Percentiles rank a stretch among this genome's conserved stretches.
These are phyloP conservation scores for Masticophis lateralis DNA, from an alignment of 2,797 vertebrate genomes.

Conservation along the genomic window DNA sequence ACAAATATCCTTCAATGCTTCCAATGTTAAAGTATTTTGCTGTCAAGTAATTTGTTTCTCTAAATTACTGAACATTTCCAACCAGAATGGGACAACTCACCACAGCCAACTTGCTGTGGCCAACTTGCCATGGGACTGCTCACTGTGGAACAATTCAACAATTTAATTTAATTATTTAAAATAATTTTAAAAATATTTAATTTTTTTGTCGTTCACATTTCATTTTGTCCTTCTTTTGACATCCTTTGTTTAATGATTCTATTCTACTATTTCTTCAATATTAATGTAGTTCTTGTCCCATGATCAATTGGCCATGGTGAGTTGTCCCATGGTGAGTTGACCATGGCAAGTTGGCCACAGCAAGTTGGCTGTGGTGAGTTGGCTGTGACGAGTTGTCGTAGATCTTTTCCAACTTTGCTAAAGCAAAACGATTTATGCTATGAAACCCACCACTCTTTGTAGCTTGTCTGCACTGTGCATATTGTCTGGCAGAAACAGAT, in stretches of 20 bases:
- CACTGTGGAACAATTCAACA: background rate
- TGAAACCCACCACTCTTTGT: constrained; percentile 52
- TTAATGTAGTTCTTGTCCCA: background rate
- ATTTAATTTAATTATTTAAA: background rate
- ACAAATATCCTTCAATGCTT: too few species aligned
- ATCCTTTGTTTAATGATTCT: background rate
- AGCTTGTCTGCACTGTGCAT: constrained; percentile 43
- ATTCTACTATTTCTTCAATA: background rate
- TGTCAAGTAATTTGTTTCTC: background rate
- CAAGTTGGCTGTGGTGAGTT: background rate
- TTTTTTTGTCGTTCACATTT: background rate
- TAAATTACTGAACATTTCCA: background rate
- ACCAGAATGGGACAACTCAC: background rate
- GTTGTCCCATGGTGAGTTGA: too few species aligned
- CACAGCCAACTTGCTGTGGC: background rate
- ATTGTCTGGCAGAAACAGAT: constrained; percentile 53
- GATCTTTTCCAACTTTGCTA: constrained; percentile 54
- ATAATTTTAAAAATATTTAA: background rate
- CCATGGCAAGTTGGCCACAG: background rate
- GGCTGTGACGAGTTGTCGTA: background rate
- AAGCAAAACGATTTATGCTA: constrained; percentile 63
- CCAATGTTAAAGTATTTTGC: too few species aligned
- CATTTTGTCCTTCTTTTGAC: background rate
- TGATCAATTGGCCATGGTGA: background rate
- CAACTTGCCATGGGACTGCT: background rate